phyloP scores from a whole-genome alignment of 2,113 vertebrate species.

The Brachyhypopomus gauderio region DNA sequence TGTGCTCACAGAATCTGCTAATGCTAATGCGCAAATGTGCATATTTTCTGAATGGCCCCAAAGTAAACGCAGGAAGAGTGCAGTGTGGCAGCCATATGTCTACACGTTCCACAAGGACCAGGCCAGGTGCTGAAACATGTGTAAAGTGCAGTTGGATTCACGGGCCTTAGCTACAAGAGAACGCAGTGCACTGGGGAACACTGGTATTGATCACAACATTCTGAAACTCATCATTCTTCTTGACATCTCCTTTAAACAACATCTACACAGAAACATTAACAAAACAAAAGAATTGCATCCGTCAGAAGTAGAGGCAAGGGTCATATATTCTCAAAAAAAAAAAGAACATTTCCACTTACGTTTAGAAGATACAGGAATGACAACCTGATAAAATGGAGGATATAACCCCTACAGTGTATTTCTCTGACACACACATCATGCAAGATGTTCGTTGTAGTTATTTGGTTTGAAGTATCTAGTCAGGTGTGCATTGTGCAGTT shows the following conservation, averaged over 20 bases:
- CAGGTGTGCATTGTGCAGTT: too few relatives aligned
- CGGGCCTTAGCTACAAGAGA: too few relatives aligned
- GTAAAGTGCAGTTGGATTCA: too few relatives aligned
- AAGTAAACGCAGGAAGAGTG: not conserved
- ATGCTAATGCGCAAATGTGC: too few relatives aligned
- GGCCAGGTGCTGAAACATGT: too few relatives aligned
- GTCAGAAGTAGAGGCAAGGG: not conserved
- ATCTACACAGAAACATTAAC: not conserved
- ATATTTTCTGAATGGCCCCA: not conserved
- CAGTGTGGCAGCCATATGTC: not conserved
- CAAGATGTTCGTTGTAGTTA: not conserved
- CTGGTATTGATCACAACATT: not conserved
- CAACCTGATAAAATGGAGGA: not conserved
- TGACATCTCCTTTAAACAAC: not conserved
- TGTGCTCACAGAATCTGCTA: too few relatives aligned
- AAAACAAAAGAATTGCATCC: not conserved
- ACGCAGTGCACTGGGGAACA: not conserved
- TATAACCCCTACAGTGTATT: not conserved
- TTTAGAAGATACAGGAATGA: not conserved
- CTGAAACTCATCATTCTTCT: not conserved
- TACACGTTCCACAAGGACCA: not conserved
- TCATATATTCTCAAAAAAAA: not conserved
- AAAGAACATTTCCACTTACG: not conserved
- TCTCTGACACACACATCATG: not conserved
- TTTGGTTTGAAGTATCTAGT: not conserved